A percentile compares a stretch with the other conserved stretches of the same genome.
Conservation (phyloP, 2,113 vertebrate species). For the Calyptomena viridis region DNA sequence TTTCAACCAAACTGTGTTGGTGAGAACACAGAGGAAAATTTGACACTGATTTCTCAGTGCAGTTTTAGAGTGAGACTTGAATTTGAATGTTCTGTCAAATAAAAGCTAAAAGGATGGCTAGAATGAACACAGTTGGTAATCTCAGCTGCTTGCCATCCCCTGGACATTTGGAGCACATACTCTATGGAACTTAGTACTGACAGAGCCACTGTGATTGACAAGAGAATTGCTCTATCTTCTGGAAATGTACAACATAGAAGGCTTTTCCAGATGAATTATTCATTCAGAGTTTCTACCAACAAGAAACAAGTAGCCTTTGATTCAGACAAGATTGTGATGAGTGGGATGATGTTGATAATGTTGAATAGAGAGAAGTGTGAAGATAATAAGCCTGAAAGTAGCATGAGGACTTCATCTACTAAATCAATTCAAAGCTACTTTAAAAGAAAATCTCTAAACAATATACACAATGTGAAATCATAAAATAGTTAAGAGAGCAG, state of each 20-base stretch:
- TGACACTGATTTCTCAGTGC: constrained; percentile 6
- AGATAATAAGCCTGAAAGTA: constrained; percentile 50
- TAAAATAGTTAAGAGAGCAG: background rate
- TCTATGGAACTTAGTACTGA: constrained; percentile 35
- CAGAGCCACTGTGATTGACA: constrained; percentile 60
- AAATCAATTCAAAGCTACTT: constrained; percentile 56
- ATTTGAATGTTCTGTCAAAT: constrained; percentile 63
- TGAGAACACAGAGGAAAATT: constrained; percentile 4
- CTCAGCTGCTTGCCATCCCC: constrained; percentile 48
- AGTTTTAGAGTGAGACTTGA: constrained; percentile 21
- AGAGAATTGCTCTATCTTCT: constrained; percentile 66
- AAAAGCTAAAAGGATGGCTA: constrained; percentile 54
- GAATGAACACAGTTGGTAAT: constrained; percentile 62
- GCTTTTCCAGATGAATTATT: constrained; percentile 73
- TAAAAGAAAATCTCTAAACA: background rate
- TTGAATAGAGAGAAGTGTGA: constrained; percentile 26
- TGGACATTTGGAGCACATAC: constrained; percentile 11
- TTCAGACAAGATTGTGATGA: constrained; percentile 41
- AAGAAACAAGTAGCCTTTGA: constrained; percentile 60
- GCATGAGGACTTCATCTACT: background rate
- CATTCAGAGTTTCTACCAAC: constrained; percentile 64
- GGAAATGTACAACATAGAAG: constrained; percentile 61
- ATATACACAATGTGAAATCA: background rate
- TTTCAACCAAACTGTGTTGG: background rate
- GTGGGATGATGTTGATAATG: constrained; percentile 36